Conservation (phyloP, 2,888 invertebrate genomes). For the Rhingia rostrata region DNA sequence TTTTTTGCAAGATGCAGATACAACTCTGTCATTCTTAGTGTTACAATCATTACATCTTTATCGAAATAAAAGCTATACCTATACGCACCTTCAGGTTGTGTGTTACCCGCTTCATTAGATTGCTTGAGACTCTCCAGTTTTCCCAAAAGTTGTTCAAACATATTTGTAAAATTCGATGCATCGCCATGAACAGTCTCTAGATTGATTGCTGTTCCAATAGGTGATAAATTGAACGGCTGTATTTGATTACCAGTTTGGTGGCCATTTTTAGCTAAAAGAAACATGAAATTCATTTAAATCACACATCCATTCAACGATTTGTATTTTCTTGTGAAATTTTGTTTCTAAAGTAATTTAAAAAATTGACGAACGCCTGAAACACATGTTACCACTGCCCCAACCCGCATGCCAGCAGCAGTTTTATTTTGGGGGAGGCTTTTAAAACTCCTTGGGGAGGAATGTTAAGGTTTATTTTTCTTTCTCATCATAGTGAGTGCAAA, state of each 20-base stretch:
- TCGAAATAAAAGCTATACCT: not conserved
- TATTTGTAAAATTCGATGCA: constrained; percentile 46
- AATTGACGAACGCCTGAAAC: constrained; percentile 30
- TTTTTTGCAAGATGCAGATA: too few species aligned
- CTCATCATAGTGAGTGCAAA: constrained; percentile 56
- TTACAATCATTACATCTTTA: too few species aligned
- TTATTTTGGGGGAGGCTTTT: constrained; percentile 18
- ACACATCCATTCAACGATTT: not conserved
- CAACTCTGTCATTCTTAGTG: too few species aligned
- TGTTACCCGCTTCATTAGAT: constrained; percentile 58
- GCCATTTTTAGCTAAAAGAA: constrained; percentile 8
- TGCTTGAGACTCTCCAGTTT: constrained; percentile 76
- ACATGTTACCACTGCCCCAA: constrained; percentile 17
- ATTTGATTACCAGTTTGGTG: constrained; percentile 38
- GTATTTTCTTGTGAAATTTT: not conserved
- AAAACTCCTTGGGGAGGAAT: not conserved
- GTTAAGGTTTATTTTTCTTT: not conserved
- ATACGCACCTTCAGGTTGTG: constrained; percentile 77
- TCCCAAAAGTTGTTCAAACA: constrained; percentile 76
- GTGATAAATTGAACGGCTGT: not conserved
- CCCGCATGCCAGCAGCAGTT: not conserved
- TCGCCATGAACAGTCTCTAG: not conserved
- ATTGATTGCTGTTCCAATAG: not conserved
- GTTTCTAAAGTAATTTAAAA: constrained; percentile 52
- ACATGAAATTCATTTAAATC: not conserved